Conservation (phyloP, 2,888 invertebrate genomes). For the Rotaria magnacalcarata region DNA sequence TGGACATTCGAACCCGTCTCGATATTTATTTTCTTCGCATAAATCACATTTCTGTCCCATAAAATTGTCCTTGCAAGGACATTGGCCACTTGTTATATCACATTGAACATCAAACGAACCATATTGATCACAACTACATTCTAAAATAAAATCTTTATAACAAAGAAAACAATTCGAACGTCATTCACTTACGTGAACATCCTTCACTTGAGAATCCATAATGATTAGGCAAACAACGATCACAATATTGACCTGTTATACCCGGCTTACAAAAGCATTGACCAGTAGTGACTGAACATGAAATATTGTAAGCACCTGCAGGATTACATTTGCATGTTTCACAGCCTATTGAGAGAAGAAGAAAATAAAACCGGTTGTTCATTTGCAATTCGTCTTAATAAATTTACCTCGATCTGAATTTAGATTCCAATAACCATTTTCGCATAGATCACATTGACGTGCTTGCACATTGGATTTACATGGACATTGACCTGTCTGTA, state of each 20-base stretch:
- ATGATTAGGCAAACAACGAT: slow-evolving; percentile 50
- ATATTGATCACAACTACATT: slow-evolving; percentile 50
- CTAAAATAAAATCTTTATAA: slow-evolving; percentile 48
- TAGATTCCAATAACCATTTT: slow-evolving; percentile 51
- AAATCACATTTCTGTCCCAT: slow-evolving; percentile 54
- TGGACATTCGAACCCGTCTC: slow-evolving; percentile 33
- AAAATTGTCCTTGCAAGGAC: slow-evolving; percentile 56
- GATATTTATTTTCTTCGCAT: slow-evolving; percentile 51
- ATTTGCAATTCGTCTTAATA: background rate
- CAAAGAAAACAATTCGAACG: background rate
- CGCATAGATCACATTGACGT: slow-evolving; percentile 50
- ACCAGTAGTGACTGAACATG: slow-evolving; percentile 67
- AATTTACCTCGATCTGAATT: slow-evolving; percentile 47
- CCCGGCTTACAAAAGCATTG: slow-evolving; percentile 51
- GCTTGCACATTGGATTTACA: slow-evolving; percentile 50
- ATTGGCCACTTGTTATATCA: slow-evolving; percentile 55
- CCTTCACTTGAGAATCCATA: slow-evolving; percentile 50
- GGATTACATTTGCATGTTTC: slow-evolving; percentile 79
- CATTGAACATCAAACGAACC: slow-evolving; percentile 52
- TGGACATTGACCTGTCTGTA: slow-evolving; percentile 55
- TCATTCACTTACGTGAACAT: slow-evolving; percentile 6
- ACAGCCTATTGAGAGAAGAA: slow-evolving; percentile 62
- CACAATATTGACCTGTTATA: slow-evolving; percentile 50
- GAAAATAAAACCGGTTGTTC: too few species aligned
- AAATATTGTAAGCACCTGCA: slow-evolving; percentile 76